Percentiles rank a stretch among this genome's conserved stretches.
phyloP scores from a whole-genome alignment of 2,888 invertebrate genomes.

The Drosophila anceps region DNA sequence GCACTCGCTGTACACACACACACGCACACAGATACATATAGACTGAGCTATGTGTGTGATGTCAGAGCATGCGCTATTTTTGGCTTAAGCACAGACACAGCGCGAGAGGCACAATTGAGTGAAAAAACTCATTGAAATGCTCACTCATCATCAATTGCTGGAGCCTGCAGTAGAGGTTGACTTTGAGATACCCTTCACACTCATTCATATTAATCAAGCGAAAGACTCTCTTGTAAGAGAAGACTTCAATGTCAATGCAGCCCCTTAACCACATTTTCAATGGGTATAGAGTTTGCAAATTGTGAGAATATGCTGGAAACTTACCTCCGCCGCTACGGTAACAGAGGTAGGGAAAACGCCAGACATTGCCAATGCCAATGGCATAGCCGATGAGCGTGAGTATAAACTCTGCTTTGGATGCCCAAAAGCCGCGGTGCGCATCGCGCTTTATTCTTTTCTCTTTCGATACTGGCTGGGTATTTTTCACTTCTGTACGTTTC shows the following conservation, averaged over 20 bases:
- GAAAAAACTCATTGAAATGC: conserved; percentile 18
- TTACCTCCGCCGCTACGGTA: conserved; percentile 93
- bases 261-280: neutral
- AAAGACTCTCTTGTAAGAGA: neutral
- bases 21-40: neutral
- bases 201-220: neutral
- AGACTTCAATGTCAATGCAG: neutral
- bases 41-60: conserved; percentile 24
- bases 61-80: conserved; percentile 60
- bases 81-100: conserved; percentile 1
- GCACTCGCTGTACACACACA: conserved; percentile 19
- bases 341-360: conserved; percentile 94
- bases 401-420: conserved; percentile 91
- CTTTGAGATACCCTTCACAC: neutral
- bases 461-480: conserved; percentile 1
- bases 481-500: neutral
- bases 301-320: neutral
- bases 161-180: neutral
- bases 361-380: conserved; percentile 94
- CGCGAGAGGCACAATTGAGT: conserved; percentile 7
- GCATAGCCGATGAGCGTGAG: conserved; percentile 93
- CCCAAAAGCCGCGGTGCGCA: conserved; percentile 89
- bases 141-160: conserved; percentile 22
- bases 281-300: neutral
- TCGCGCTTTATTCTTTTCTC: conserved; percentile 68